A percentile compares a stretch with the other conserved stretches of the same genome.
phyloP scores from a whole-genome alignment of 2,888 invertebrate genomes.

The Acanthacorydalis orientalis region DNA sequence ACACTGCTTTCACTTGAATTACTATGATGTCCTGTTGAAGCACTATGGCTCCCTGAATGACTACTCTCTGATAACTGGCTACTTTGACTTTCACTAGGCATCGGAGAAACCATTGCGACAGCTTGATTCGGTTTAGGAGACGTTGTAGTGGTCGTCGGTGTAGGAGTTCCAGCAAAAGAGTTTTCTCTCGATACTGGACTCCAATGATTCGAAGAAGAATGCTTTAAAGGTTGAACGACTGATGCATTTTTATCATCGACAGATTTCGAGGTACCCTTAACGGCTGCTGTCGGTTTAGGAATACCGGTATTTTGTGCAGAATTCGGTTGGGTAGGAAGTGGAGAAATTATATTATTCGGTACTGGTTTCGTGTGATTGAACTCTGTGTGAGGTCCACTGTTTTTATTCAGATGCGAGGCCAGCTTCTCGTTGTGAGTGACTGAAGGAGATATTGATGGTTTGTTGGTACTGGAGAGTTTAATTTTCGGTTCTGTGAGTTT shows the following conservation, averaged over 20 bases:
- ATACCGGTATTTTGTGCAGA: slow-evolving; percentile 45
- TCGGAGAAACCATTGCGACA: slow-evolving; percentile 51
- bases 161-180: slow-evolving; percentile 15
- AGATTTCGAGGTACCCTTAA: slow-evolving; percentile 75
- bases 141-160: slow-evolving; percentile 7
- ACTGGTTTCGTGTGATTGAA: slow-evolving; percentile 9
- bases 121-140: slow-evolving; percentile 14
- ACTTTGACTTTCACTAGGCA: slow-evolving; percentile 36
- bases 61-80: slow-evolving; percentile 55
- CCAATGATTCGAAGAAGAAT: slow-evolving; percentile 14
- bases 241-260: slow-evolving; percentile 30
- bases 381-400: slow-evolving; percentile 4
- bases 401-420: slow-evolving; percentile 7
- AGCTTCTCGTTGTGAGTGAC: slow-evolving; percentile 8
- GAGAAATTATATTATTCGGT: slow-evolving; percentile 4
- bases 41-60: slow-evolving; percentile 34
- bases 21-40: slow-evolving; percentile 47
- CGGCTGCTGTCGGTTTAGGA: slow-evolving; percentile 82
- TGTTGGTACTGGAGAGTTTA: slow-evolving; percentile 12
- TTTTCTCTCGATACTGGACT: slow-evolving; percentile 19
- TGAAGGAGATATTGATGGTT: neutral
- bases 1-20: slow-evolving; percentile 59
- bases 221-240: slow-evolving; percentile 11
- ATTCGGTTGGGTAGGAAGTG: slow-evolving; percentile 10
- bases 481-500: slow-evolving; percentile 23